Base-by-base conservation (phyloP, 92 coral and sea anemone genomes). In the Pocillopora grandis region DNA sequence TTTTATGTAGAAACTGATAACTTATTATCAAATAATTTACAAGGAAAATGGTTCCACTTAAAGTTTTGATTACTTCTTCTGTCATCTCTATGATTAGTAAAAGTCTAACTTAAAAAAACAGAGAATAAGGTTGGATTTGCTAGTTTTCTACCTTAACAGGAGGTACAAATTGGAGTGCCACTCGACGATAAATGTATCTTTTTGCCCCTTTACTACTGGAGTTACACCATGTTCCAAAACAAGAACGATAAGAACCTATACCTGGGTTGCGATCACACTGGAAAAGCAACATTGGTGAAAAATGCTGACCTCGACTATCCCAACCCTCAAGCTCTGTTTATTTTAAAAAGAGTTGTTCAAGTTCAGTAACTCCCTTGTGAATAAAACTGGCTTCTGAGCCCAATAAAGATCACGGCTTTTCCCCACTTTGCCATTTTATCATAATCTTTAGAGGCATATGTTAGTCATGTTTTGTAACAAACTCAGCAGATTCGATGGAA, bases 151-250 rank as follows among this genome's bases (percentile, higher is more conserved):
- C 10, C n/a, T 21, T 36, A 33, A 36, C 15, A 74, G 78, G 78
- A 74, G 49, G 63, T 74, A 14, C n/a, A 11, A 1, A 19, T 62
- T 23, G 10, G 33, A 2, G 66, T 1, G 12, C 63, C 73, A 9
- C 9, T 69, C 33, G 58, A 33, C 17, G 66, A 82, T 63, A 20
- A 82, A 72, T 16, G 72, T 23, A 17, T 35, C 18, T 82, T 61
- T 62, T 48, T 35, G 71, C 80, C 86, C 9, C 9, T 60, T 23
- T 71, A 71, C 72, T 82, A 35, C 69, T 82, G 86, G 86, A 72
- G 86, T 48, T 82, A 82, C 80, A 82, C 73, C 27, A 82, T 82
- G 79, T 82, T 82, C 72, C 61, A 49, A 52, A 82, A 74, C 79
- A 59, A 60, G 61, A 12, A 16, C 3, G 60, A n/a, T 52, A 16